These are phyloP conservation scores for Acanthopleura granulata DNA, from an alignment of 2,888 invertebrate species.

Conservation along the genomic window DNA sequence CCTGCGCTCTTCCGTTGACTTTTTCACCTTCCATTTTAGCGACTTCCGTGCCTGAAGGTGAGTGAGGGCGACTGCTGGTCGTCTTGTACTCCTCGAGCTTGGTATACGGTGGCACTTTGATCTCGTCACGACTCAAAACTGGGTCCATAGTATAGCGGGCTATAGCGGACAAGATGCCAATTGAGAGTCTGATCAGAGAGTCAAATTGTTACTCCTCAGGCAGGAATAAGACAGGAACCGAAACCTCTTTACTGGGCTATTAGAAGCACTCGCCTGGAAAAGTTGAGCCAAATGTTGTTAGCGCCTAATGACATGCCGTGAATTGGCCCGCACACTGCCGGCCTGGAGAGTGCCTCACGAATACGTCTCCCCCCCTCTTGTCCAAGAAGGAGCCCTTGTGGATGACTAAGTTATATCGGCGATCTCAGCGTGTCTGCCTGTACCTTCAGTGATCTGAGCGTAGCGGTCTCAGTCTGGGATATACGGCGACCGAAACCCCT, in stretches of 20 bases:
- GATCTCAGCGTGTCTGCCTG: no score
- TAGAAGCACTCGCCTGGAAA: slow-evolving; percentile 23
- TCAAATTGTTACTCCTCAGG: slow-evolving; percentile 7
- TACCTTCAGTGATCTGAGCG: neutral
- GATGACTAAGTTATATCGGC: neutral
- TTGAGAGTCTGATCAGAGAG: neutral
- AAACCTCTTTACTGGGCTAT: slow-evolving; percentile 18
- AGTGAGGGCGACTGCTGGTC: no score
- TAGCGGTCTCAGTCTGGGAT: no score
- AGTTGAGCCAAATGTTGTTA: slow-evolving; percentile 34
- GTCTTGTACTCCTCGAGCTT: neutral
- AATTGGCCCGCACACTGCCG: no score
- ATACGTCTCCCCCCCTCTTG: no score
- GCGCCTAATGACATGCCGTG: slow-evolving; percentile 6
- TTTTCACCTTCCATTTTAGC: no score
- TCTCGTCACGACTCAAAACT: neutral
- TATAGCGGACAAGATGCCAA: slow-evolving; percentile 4
- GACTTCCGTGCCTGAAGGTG: no score
- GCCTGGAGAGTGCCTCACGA: no score
- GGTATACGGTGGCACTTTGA: neutral
- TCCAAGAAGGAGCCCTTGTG: no score
- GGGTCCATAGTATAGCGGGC: neutral
- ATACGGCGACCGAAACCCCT: no score
- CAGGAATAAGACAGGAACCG: neutral
- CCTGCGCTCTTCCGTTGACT: no score